Evolutionary conservation across 2,888 invertebrate genomes (phyloP), one percentile per base, ranked within the genome.

Genomic region (Plutella xylostella): DNA sequence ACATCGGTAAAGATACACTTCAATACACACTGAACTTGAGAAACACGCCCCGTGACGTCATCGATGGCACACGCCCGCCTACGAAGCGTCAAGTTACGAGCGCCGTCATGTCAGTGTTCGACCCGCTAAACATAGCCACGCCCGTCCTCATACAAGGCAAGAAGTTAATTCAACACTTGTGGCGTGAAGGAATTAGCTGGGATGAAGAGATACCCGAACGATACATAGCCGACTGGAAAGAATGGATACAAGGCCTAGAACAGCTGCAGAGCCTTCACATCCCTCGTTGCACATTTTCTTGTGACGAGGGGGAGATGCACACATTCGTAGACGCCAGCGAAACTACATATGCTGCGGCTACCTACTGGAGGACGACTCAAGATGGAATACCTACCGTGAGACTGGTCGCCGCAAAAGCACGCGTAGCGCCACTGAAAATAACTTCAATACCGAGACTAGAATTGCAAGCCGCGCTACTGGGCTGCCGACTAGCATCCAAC

Each of bases 141-240:
- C 54, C 54, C 3, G 40, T 49, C 11, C 48, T 50, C 3, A 43
- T 55, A 6, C 18, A 48, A 28, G 43, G 37, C 1, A 52, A 52
- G 45, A 46, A 53, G 2, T 22, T 51, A 3, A 7, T 56, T 2
- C 51, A 51, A 17, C 3, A 45, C 0, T 31, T 46, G 2, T 55
- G 56, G 50, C 40, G 41, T 19, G 2, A 9, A 1, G 42, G 47
- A n/a, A 33, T 50, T 1, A 37, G 37, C 1, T 56, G 55, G 55
- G 39, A 39, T 17, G 39, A 39, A 4, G 3, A 4, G 1, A 22
- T 39, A 3, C 21, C 39, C 2, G 4, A 39, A 1, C 15, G n/a
- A 2, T 12, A 22, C 4, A 6, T 3, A n/a, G 15, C 3, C n/a
- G 22, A 11, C 6, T 39, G 39, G 39, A 2, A 6, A 3, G 14